These are phyloP conservation scores for Thaleichthys pacificus DNA, from an alignment of 2,797 vertebrate genomes.

Conservation along the genomic window DNA sequence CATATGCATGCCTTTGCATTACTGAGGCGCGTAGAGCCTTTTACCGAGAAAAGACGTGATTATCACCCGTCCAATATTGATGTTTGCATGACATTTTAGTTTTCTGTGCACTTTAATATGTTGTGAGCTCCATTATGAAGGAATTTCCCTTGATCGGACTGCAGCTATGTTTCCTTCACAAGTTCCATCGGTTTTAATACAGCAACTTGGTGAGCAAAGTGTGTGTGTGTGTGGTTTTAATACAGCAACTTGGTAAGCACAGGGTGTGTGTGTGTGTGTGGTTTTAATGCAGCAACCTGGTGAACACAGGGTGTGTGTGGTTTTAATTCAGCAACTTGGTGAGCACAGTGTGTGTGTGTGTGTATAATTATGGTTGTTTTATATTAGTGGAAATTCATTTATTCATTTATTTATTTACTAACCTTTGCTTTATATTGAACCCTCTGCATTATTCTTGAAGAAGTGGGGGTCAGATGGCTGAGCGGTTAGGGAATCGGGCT, in stretches of 20 bases:
- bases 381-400: too few relatives aligned
- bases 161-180: conserved; percentile 72
- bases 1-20: conserved; percentile 50
- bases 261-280: conserved; percentile 22
- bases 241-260: too few relatives aligned
- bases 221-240: conserved; percentile 28
- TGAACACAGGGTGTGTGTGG: background rate
- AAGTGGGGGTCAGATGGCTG: too few relatives aligned
- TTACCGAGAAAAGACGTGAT: conserved; percentile 65
- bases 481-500: too few relatives aligned
- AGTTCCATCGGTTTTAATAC: conserved; percentile 65
- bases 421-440: too few relatives aligned
- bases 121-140: conserved; percentile 36
- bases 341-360: conserved; percentile 29
- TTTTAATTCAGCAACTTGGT: conserved; percentile 18
- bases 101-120: conserved; percentile 55
- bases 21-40: conserved; percentile 68
- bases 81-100: conserved; percentile 77
- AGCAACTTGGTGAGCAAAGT: conserved; percentile 28
- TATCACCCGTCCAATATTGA: conserved; percentile 57
- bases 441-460: too few relatives aligned
- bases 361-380: background rate
- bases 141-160: conserved; percentile 67
- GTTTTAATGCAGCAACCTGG: too few relatives aligned
- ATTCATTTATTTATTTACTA: too few relatives aligned